Evolutionary conservation across 2,888 invertebrate genomes (phyloP).

Genomic region (Drosophila picticornis): DNA sequence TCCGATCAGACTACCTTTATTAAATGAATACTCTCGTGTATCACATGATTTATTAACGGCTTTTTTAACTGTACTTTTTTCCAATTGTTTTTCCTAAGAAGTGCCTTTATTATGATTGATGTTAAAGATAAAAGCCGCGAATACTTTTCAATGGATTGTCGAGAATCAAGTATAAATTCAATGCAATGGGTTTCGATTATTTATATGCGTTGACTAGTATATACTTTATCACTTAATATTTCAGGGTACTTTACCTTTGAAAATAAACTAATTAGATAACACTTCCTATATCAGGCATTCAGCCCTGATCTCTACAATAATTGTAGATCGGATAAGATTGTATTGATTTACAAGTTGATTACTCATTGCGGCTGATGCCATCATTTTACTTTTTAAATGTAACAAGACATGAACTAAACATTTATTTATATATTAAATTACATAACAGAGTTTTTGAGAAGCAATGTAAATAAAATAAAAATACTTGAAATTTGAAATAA

Average conservation of each 20-base stretch:
- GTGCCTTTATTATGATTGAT: background rate
- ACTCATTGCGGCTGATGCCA: background rate
- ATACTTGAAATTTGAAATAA: too few species aligned
- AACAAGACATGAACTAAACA: background rate
- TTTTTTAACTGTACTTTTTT: background rate
- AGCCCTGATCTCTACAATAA: slow-evolving; percentile 14
- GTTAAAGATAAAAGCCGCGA: background rate
- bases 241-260: background rate
- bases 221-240: background rate
- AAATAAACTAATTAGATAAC: slow-evolving; percentile 4
- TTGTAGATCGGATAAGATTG: slow-evolving; percentile 9
- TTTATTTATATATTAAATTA: background rate
- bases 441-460: background rate
- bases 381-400: background rate
- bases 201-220: background rate
- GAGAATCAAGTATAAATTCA: background rate
- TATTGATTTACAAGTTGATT: slow-evolving; percentile 33
- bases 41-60: background rate
- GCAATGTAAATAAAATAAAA: too few species aligned
- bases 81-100: background rate
- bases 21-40: background rate
- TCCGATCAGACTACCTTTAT: background rate
- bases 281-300: slow-evolving; percentile 10
- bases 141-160: background rate
- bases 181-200: background rate